Percentiles rank a stretch among this genome's conserved stretches.
Evolutionary conservation across 1,140 invertebrate species (phyloP).

Genomic region (Bombus terrestris): DNA sequence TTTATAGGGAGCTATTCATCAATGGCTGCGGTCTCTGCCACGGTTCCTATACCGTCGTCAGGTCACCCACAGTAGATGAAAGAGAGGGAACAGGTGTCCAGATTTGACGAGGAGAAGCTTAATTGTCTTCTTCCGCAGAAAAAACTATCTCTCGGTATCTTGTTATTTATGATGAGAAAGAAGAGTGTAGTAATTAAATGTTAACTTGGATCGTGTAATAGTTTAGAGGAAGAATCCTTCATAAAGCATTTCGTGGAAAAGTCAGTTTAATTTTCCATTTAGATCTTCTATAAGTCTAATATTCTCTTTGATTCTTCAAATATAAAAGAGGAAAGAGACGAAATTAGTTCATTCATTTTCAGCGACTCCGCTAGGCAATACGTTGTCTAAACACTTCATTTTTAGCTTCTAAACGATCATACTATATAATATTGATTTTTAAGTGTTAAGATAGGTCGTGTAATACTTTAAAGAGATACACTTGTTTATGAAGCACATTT

Average conservation of each 20-base stretch:
- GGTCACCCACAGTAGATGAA: constrained; percentile 13
- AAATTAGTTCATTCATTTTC: no score
- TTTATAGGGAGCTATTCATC: constrained; percentile 60
- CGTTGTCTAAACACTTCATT: no score
- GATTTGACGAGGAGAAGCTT: constrained; percentile 23
- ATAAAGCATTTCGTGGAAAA: not conserved
- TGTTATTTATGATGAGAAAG: not conserved
- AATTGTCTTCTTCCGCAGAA: constrained; percentile 21
- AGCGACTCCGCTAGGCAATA: no score
- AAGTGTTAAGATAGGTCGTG: not conserved
- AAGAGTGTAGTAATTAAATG: not conserved
- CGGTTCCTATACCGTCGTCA: not conserved
- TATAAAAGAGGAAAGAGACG: not conserved
- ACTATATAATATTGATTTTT: not conserved
- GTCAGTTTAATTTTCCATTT: not conserved
- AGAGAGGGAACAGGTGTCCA: constrained; percentile 21
- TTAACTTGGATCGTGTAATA: not conserved
- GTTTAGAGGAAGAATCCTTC: not conserved
- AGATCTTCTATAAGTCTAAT: not conserved
- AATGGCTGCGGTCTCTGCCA: constrained; percentile 12
- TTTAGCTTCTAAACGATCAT: no score
- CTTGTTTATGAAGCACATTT: not conserved
- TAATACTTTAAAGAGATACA: not conserved
- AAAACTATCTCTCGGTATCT: not conserved
- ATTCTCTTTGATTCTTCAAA: not conserved